phyloP scores from a whole-genome alignment of 2,113 vertebrate genomes.

The Melierax canorus region DNA sequence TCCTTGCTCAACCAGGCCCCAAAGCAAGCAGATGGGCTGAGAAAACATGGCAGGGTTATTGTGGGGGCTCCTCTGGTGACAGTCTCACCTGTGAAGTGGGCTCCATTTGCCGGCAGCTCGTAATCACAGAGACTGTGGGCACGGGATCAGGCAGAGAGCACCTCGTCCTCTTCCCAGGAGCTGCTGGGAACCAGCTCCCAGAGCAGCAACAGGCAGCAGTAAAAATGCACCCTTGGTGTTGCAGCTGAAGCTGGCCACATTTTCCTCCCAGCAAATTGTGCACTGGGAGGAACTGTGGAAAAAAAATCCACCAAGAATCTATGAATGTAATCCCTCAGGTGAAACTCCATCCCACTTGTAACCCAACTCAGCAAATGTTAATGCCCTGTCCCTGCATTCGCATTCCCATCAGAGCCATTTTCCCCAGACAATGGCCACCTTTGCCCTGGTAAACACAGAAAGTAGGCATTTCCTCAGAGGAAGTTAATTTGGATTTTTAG shows the following conservation, averaged over 20 bases:
- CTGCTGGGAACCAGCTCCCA: not conserved
- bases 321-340: not conserved
- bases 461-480: conserved; percentile 7
- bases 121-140: not conserved
- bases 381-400: not conserved
- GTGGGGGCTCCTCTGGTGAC: not conserved
- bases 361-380: not conserved
- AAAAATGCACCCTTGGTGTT: not conserved
- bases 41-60: not conserved
- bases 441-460: not conserved
- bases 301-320: not conserved
- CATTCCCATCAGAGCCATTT: not conserved
- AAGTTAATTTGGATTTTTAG: not conserved
- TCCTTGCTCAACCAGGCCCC: not conserved
- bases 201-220: not conserved
- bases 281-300: not conserved
- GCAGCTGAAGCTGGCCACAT: not conserved
- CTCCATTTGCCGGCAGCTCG: not conserved
- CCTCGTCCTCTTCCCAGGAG: not conserved
- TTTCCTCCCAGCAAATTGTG: accelerated
- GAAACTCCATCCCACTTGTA: not conserved
- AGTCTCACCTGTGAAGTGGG: not conserved
- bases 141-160: not conserved
- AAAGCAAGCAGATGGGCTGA: not conserved
- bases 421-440: not conserved